Percentiles rank a stretch among this genome's conserved stretches.
Conservation (phyloP, 2,113 vertebrate species). For the Archocentrus centrarchus region DNA sequence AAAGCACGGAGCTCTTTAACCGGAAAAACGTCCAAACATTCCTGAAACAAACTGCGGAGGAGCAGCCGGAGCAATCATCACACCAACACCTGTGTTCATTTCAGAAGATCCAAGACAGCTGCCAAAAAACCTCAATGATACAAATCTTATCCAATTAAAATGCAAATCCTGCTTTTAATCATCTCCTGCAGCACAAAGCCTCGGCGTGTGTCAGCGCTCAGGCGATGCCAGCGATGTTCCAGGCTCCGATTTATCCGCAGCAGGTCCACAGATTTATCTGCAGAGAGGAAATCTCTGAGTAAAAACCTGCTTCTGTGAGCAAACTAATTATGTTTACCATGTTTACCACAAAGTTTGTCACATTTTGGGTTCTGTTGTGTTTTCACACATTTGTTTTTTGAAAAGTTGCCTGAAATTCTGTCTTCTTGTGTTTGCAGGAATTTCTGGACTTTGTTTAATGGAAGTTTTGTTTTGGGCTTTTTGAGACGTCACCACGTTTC, state of each 20-base stretch:
- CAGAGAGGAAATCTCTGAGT: not conserved
- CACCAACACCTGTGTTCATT: constrained; percentile 23
- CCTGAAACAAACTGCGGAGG: constrained; percentile 3
- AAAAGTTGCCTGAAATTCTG: not conserved
- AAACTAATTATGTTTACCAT: not conserved
- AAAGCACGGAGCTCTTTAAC: not conserved
- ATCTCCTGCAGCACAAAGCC: constrained; percentile 4
- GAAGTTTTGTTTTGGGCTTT: not conserved
- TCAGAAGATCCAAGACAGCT: constrained; percentile 6
- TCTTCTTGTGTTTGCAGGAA: not conserved
- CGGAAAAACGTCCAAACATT: not conserved
- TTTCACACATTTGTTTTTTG: not conserved
- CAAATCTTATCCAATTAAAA: constrained; percentile 28
- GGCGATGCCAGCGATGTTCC: not conserved
- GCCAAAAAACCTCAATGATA: constrained; percentile 6
- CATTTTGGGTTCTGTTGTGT: constrained; percentile 1
- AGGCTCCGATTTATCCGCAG: not conserved
- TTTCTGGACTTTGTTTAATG: not conserved
- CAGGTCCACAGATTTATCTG: not conserved
- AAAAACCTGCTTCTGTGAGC: not conserved
- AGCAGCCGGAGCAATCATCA: constrained; percentile 16
- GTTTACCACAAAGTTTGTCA: not conserved
- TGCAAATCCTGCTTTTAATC: constrained; percentile 26
- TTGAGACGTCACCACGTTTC: not conserved
- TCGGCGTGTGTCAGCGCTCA: not conserved